These are phyloP conservation scores for Ictalurus furcatus DNA, from an alignment of 2,113 vertebrate genomes.

Conservation along the genomic window DNA sequence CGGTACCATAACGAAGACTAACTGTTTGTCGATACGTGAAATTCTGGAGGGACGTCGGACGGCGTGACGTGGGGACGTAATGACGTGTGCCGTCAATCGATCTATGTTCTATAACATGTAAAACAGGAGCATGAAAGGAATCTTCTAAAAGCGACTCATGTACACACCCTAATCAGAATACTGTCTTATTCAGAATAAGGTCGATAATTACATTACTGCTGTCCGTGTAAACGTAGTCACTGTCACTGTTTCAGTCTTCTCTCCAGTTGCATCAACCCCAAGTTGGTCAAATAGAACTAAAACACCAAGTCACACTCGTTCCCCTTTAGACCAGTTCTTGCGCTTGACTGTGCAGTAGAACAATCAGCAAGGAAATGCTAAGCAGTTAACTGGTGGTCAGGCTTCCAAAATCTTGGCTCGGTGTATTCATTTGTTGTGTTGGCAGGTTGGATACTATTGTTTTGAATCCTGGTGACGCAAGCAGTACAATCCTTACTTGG, in stretches of 20 bases:
- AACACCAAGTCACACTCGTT: background rate
- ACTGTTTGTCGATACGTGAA: too few relatives aligned
- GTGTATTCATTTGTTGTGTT: background rate
- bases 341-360: background rate
- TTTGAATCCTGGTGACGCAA: background rate
- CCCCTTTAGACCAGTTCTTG: background rate
- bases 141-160: too few relatives aligned
- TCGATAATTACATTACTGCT: too few relatives aligned
- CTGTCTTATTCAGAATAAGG: too few relatives aligned
- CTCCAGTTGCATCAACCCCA: background rate
- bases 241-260: too few relatives aligned
- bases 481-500: background rate
- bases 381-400: slow-evolving; percentile 3
- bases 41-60: too few relatives aligned
- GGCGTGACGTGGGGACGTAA: too few relatives aligned
- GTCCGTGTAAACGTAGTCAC: background rate
- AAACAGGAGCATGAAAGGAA: too few relatives aligned
- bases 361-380: background rate
- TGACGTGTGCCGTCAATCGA: too few relatives aligned
- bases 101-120: too few relatives aligned
- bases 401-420: background rate
- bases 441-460: background rate
- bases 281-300: background rate
- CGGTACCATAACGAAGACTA: too few relatives aligned
- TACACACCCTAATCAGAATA: too few relatives aligned